These are phyloP conservation scores for Cheilosia scutellata DNA, from an alignment of 2,888 invertebrate species.

Conservation along the genomic window DNA sequence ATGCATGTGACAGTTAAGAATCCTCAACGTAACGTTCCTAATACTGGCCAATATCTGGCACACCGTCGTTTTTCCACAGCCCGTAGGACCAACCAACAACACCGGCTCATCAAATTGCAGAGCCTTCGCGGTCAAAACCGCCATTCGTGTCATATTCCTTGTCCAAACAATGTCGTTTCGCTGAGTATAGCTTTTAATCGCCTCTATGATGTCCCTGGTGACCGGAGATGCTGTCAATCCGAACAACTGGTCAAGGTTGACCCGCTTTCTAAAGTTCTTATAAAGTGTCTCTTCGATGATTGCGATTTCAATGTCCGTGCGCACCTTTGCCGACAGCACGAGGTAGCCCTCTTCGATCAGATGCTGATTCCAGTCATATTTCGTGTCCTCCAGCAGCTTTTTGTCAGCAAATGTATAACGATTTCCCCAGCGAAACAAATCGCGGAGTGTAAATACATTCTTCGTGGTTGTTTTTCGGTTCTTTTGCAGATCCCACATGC, in stretches of 20 bases:
- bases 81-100: conserved; percentile 98
- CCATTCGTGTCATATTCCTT: conserved; percentile 92
- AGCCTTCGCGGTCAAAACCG: conserved; percentile 92
- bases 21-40: conserved; percentile 88
- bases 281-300: conserved; percentile 92
- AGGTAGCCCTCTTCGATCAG: conserved; percentile 98
- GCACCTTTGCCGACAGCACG: conserved; percentile 95
- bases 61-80: conserved; percentile 98
- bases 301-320: conserved; percentile 91
- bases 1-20: conserved; percentile 99
- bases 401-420: conserved; percentile 91
- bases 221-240: conserved; percentile 89
- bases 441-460: conserved; percentile 96
- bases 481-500: conserved; percentile 95
- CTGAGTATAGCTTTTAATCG: conserved; percentile 86
- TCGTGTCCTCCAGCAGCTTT: conserved; percentile 85
- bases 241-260: conserved; percentile 90
- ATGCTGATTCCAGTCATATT: conserved; percentile 98
- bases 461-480: conserved; percentile 93
- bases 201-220: conserved; percentile 89
- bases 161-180: conserved; percentile 96
- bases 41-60: conserved; percentile 94
- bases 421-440: conserved; percentile 98
- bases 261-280: conserved; percentile 91
- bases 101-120: conserved; percentile 97